These are phyloP conservation scores for Caenorhabditis sp. DNA, from an alignment of 2,888 invertebrate genomes.

Conservation along the genomic window DNA sequence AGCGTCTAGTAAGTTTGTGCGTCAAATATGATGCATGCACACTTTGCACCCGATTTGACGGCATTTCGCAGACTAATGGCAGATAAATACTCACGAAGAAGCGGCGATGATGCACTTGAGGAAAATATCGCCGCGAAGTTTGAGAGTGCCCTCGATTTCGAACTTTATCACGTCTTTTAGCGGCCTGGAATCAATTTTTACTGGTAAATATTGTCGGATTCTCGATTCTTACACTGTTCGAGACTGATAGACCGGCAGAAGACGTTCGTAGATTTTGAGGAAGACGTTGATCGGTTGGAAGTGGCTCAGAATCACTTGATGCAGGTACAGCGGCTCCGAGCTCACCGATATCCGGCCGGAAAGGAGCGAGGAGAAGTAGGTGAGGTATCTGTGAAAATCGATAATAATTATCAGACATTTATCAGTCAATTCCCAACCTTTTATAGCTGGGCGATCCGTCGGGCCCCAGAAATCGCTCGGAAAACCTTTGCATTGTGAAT, in stretches of 20 bases:
- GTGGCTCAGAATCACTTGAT: constrained; percentile 80
- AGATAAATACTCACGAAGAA: constrained; percentile 45
- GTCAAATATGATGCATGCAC: too few species aligned
- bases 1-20: too few species aligned
- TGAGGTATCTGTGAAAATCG: constrained; percentile 86
- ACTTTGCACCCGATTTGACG: neutral
- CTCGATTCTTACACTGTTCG: constrained; percentile 50
- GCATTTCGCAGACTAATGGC: neutral
- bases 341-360: constrained; percentile 92
- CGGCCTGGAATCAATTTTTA: constrained; percentile 39
- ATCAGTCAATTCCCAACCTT: constrained; percentile 23
- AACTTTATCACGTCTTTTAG: constrained; percentile 58
- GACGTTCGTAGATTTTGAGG: constrained; percentile 89
- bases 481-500: constrained; percentile 92
- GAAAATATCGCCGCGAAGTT: constrained; percentile 90
- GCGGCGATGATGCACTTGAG: constrained; percentile 84
- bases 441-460: constrained; percentile 62
- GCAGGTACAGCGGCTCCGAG: constrained; percentile 88
- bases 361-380: constrained; percentile 91
- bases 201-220: neutral
- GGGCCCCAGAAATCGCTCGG: constrained; percentile 86
- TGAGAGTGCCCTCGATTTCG: constrained; percentile 80
- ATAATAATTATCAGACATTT: neutral
- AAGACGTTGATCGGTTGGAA: constrained; percentile 80
- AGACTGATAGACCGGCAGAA: constrained; percentile 90